Conservation (phyloP, 2,797 vertebrate genomes). For the Xyrichtys novacula region DNA sequence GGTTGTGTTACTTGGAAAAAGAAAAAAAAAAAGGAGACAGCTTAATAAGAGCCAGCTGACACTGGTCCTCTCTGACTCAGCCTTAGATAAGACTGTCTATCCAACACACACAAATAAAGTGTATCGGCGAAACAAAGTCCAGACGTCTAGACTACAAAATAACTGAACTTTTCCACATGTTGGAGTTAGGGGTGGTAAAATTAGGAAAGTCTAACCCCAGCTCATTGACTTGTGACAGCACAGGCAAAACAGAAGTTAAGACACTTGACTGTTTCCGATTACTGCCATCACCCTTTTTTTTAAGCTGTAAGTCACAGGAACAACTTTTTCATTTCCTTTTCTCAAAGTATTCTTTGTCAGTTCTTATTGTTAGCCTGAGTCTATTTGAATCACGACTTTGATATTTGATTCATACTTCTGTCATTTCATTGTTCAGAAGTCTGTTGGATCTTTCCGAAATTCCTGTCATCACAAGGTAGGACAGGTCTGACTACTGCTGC, state of each 20-base stretch:
- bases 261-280: too few species aligned
- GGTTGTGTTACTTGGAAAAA: neutral
- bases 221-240: neutral
- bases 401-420: too few species aligned
- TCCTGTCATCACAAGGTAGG: too few species aligned
- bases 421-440: too few species aligned
- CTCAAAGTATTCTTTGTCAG: too few species aligned
- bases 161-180: neutral
- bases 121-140: neutral
- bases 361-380: too few species aligned
- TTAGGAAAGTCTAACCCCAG: neutral
- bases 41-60: slow-evolving; percentile 55
- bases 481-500: too few species aligned
- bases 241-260: neutral
- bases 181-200: neutral
- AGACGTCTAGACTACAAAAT: slow-evolving; percentile 23
- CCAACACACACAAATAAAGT: neutral
- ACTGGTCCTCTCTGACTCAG: slow-evolving; percentile 39
- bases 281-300: too few species aligned
- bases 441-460: too few species aligned
- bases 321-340: too few species aligned
- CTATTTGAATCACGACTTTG: too few species aligned
- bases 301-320: too few species aligned
- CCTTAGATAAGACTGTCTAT: slow-evolving; percentile 1
- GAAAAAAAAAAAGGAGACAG: slow-evolving; percentile 5